These are phyloP conservation scores for Trogon melanurus DNA, from an alignment of 2,113 vertebrate species.

Conservation along the genomic window DNA sequence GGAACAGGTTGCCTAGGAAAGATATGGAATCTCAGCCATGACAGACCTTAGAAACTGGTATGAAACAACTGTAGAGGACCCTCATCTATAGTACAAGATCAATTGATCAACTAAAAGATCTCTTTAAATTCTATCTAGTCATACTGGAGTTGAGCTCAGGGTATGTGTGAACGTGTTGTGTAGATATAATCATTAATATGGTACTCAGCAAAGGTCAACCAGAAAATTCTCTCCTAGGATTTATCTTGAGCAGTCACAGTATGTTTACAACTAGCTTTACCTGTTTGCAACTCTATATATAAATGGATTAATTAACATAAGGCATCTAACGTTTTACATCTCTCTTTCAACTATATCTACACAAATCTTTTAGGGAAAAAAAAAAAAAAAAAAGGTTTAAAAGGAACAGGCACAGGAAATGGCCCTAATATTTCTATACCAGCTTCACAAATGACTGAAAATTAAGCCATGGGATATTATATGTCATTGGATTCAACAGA, in stretches of 20 bases:
- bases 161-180: neutral
- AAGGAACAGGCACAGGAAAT: neutral
- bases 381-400: neutral
- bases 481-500: neutral
- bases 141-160: neutral
- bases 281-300: neutral
- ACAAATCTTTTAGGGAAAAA: neutral
- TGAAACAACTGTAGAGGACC: neutral
- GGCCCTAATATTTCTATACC: neutral
- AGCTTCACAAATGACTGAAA: neutral
- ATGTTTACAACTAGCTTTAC: neutral
- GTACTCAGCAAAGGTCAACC: neutral
- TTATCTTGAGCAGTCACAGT: neutral
- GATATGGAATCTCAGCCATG: neutral
- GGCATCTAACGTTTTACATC: neutral
- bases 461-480: neutral
- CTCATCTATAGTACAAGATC: neutral
- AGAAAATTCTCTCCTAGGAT: neutral
- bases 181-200: neutral
- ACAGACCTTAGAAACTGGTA: neutral
- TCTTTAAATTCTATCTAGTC: neutral
- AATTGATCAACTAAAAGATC: neutral
- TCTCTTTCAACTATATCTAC: neutral
- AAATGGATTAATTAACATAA: neutral
- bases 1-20: neutral